Base-by-base conservation (phyloP, 2,797 vertebrate genomes). In the Argya squamiceps region DNA sequence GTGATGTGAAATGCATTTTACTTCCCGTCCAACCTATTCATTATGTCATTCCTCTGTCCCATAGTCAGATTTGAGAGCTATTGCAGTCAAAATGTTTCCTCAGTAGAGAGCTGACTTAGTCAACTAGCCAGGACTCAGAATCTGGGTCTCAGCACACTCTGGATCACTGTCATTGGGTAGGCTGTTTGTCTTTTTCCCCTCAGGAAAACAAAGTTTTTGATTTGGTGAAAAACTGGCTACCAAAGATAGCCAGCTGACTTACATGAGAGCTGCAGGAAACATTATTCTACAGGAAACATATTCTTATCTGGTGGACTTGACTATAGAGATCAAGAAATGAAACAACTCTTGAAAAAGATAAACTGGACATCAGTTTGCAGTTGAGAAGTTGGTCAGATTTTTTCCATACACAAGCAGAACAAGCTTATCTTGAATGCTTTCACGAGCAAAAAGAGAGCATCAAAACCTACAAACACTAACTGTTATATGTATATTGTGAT, bases 1-100 rank as follows among this genome's bases (percentile, higher is more conserved):
- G 8, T n/a, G 29, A 15, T 59, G 11, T 4, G 2, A 82, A 85
- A 85, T 36, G 14, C 13, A 19, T 59, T 58, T 19, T 34, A 37
- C 13, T 43, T 2, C 27, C 3, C 1, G 1, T 20, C 9, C 22
- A 39, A 2, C 32, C 14, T 37, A 49, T 59, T 62, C 19, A 12
- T 67, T 67, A n/a, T 53, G 49, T 44, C 49, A 37, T 80, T 73
- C 37, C 69, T 78, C 60, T 82, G 53, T 22, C 32, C 34, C 16
- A 9, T 12, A 34, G 44, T 37, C 27, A 49, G 20, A 29, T 67
- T 19, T 83, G 62, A 49, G 43, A 70, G n/a, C 13, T 91, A 5
- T 30, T 75, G 15, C 18, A 16, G 53, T 58, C 22, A 53, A 80
- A 84, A 74, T 34, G 2, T 23, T 63, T 46, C 18, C 32, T 89